A percentile compares a stretch with the other conserved stretches of the same genome.
Evolutionary conservation across 2,797 vertebrate species (phyloP).

Genomic region (Arnoldichthys spilopterus): DNA sequence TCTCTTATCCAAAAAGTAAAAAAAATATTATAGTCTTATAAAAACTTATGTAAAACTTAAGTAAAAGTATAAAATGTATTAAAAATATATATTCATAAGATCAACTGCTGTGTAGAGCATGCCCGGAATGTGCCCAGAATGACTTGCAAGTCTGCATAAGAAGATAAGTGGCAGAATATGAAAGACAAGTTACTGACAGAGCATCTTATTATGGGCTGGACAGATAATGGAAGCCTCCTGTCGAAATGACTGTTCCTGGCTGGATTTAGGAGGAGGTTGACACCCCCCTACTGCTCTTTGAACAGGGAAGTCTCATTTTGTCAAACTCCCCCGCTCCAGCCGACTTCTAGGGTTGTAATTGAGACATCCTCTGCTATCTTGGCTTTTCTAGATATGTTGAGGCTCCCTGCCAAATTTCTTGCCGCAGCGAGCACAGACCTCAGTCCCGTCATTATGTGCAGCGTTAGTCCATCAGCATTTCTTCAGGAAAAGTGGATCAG

Average conservation of each 20-base stretch:
- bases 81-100: conserved; percentile 15
- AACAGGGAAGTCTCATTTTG: conserved; percentile 14
- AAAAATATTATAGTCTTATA: not conserved
- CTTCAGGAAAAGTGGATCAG: not conserved
- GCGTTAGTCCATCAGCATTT: not conserved
- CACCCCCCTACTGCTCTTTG: conserved; percentile 1
- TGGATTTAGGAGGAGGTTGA: conserved; percentile 34
- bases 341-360: conserved; percentile 17
- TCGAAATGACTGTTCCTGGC: conserved; percentile 45
- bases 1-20: not conserved
- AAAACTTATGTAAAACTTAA: not conserved
- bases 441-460: not conserved
- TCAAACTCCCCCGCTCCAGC: not conserved
- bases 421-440: not conserved
- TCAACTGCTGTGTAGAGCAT: conserved; percentile 7
- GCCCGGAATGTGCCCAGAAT: conserved; percentile 4
- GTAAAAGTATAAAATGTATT: too few species aligned
- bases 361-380: not conserved
- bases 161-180: conserved; percentile 8
- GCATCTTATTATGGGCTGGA: conserved; percentile 30
- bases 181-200: conserved; percentile 29
- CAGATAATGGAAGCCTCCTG: conserved; percentile 39
- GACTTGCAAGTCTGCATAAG: conserved; percentile 13
- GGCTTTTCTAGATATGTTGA: not conserved
- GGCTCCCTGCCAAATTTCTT: not conserved